Conservation (phyloP, 2,888 invertebrate genomes). For the Rhagonycha fulva region DNA sequence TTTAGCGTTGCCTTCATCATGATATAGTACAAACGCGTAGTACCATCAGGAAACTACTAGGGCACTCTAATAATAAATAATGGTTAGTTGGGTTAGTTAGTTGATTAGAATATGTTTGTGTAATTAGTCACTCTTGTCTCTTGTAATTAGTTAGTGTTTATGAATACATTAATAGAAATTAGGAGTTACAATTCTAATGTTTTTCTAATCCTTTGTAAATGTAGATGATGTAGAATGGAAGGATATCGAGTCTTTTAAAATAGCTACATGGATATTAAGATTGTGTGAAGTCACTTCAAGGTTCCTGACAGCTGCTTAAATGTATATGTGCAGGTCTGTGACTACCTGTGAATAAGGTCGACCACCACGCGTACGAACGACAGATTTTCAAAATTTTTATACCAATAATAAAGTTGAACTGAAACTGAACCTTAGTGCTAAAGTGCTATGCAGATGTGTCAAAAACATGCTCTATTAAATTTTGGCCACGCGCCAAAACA, state of each 20-base stretch:
- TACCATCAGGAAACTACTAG: neutral
- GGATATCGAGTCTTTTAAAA: neutral
- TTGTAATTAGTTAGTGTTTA: neutral
- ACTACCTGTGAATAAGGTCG: slow-evolving; percentile 29
- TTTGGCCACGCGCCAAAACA: slow-evolving; percentile 35
- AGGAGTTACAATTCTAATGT: neutral
- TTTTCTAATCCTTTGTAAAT: neutral
- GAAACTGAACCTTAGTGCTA: slow-evolving; percentile 14
- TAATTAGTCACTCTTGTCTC: neutral
- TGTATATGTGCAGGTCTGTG: slow-evolving; percentile 17
- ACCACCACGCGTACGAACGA: slow-evolving; percentile 13
- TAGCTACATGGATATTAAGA: slow-evolving; percentile 1
- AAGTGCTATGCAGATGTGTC: slow-evolving; percentile 34
- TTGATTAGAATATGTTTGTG: neutral
- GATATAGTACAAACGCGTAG: neutral
- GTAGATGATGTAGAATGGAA: neutral
- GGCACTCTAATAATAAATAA: neutral
- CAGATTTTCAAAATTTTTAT: slow-evolving; percentile 17
- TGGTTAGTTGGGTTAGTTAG: neutral
- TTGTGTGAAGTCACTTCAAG: slow-evolving; percentile 15
- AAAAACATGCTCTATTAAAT: slow-evolving; percentile 33
- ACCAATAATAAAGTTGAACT: slow-evolving; percentile 20
- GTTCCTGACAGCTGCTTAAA: slow-evolving; percentile 27
- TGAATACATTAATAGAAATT: neutral
- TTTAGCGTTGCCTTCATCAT: neutral